These are phyloP conservation scores for Sceloporus tristichus DNA, from an alignment of 2,113 vertebrate species.

Conservation along the genomic window DNA sequence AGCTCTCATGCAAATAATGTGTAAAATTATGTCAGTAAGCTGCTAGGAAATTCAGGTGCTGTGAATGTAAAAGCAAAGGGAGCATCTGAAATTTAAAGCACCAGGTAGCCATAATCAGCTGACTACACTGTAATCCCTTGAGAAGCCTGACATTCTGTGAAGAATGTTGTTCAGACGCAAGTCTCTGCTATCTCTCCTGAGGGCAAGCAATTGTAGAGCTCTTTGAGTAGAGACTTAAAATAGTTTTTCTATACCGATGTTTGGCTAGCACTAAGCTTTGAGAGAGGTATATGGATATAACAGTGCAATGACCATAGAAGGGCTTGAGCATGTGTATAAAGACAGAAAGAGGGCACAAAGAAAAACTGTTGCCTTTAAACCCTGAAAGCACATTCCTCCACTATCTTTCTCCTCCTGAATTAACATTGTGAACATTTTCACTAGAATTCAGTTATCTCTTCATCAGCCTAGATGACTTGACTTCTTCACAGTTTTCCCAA, in stretches of 20 bases:
- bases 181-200: neutral
- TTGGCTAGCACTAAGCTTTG: neutral
- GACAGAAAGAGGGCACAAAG: neutral
- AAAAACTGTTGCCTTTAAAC: neutral
- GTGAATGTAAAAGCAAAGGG: neutral
- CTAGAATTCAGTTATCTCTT: too few relatives aligned
- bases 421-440: neutral
- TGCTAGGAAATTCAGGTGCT: neutral
- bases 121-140: too few relatives aligned
- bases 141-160: too few relatives aligned
- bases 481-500: neutral
- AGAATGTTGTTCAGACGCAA: neutral
- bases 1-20: neutral
- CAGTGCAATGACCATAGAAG: neutral
- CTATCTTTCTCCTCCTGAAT: neutral
- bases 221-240: slow-evolving; percentile 12
- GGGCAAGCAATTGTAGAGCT: neutral
- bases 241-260: neutral
- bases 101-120: neutral
- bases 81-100: slow-evolving; percentile 1
- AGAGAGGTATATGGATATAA: neutral
- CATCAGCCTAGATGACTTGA: neutral
- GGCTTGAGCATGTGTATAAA: too few relatives aligned
- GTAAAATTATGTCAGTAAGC: slow-evolving; percentile 10
- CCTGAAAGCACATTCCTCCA: too few relatives aligned